phyloP scores from a whole-genome alignment of 2,113 vertebrate species.

The Aspidoscelis tigris region DNA sequence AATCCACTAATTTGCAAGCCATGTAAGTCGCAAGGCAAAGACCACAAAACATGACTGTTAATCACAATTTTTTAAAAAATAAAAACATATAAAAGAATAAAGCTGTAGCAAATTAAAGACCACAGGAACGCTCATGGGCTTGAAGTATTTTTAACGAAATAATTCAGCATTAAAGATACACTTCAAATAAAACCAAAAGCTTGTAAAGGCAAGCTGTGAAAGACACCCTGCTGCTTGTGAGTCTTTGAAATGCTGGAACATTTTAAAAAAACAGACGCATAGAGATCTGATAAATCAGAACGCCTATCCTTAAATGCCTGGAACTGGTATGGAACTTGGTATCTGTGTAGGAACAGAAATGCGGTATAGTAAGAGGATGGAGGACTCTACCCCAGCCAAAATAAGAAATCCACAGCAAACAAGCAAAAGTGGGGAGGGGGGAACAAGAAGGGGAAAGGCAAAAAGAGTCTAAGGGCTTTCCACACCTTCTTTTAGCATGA shows the following conservation, averaged over 20 bases:
- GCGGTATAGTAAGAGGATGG: slow-evolving; percentile 21
- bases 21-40: not conserved
- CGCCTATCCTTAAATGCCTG: slow-evolving; percentile 44
- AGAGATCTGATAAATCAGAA: slow-evolving; percentile 52
- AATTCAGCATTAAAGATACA: slow-evolving; percentile 46
- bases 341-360: slow-evolving; percentile 10
- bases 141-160: slow-evolving; percentile 50
- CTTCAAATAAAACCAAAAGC: slow-evolving; percentile 56
- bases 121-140: slow-evolving; percentile 44
- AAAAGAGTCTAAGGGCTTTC: too few species aligned
- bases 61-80: not conserved
- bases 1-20: not conserved
- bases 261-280: slow-evolving; percentile 48
- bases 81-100: slow-evolving; percentile 4
- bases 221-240: slow-evolving; percentile 57
- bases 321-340: fast-evolving
- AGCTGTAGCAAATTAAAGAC: slow-evolving; percentile 49
- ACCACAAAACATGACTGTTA: not conserved
- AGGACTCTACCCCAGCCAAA: too few species aligned
- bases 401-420: slow-evolving; percentile 41
- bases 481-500: too few species aligned
- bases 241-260: slow-evolving; percentile 55
- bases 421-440: too few species aligned
- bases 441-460: not conserved
- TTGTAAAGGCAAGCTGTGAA: slow-evolving; percentile 51